Conservation (phyloP, 2,888 invertebrate genomes). For the Lamellibrachia satsuma region DNA sequence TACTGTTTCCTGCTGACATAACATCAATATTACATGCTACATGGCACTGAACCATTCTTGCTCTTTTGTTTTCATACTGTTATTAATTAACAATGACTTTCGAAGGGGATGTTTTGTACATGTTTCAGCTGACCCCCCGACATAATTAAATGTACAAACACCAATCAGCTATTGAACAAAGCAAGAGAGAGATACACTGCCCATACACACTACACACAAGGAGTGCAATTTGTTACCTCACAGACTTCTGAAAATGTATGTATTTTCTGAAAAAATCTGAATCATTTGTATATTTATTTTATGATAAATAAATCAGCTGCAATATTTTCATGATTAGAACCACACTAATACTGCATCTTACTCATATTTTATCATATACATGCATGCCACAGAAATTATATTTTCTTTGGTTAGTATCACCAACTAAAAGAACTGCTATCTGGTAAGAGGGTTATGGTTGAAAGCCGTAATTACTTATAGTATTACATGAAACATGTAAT, state of each 20-base stretch:
- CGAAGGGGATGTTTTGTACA: not conserved
- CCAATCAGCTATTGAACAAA: not conserved
- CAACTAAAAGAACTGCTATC: not conserved
- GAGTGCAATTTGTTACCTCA: not conserved
- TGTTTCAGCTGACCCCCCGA: not conserved
- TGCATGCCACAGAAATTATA: not conserved
- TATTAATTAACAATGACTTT: not conserved
- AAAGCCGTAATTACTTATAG: not conserved
- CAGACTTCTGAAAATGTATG: not conserved
- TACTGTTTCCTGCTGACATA: too few relatives aligned
- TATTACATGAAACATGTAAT: not conserved
- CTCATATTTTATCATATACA: not conserved
- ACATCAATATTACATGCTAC: too few relatives aligned
- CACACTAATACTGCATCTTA: not conserved
- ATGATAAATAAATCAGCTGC: not conserved
- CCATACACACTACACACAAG: too few relatives aligned
- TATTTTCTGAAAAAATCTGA: not conserved
- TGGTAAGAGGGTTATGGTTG: too few relatives aligned
- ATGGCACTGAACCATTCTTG: too few relatives aligned
- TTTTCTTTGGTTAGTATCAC: not conserved
- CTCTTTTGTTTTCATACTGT: too few relatives aligned
- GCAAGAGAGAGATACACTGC: not conserved
- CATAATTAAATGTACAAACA: not conserved
- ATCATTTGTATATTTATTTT: not conserved
- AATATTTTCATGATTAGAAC: not conserved